Conservation (phyloP, 2,888 invertebrate species). For the Lochmaea crataegi region DNA sequence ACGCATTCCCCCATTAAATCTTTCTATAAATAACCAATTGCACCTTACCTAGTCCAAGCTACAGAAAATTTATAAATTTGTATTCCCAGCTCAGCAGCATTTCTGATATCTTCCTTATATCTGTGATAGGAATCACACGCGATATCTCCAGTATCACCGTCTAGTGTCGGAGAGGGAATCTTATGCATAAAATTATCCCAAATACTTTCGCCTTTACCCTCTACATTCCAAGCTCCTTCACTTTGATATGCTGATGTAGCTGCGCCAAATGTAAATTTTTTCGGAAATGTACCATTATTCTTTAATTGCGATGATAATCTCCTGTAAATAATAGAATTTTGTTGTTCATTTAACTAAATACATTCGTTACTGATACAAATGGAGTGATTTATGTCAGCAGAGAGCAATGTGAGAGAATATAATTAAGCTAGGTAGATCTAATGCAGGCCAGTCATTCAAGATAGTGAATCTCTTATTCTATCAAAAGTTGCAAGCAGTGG, state of each 20-base stretch:
- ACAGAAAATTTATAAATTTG: constrained; percentile 71
- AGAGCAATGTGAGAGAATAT: no score
- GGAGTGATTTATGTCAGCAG: background rate
- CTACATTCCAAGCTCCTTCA: constrained; percentile 49
- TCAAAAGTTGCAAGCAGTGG: no score
- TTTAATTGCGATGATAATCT: background rate
- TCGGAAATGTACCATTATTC: constrained; percentile 32
- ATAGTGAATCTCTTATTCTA: no score
- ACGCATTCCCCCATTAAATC: background rate
- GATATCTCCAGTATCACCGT: constrained; percentile 69
- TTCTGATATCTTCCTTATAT: constrained; percentile 70
- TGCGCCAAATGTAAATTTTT: constrained; percentile 42
- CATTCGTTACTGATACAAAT: background rate
- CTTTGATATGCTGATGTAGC: constrained; percentile 48
- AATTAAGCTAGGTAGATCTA: no score
- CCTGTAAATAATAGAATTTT: background rate
- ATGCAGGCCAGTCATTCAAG: no score
- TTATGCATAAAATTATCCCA: constrained; percentile 70
- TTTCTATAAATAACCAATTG: background rate
- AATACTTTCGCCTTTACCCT: constrained; percentile 62
- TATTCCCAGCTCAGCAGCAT: constrained; percentile 69
- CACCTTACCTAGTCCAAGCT: constrained; percentile 70
- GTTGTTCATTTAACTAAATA: background rate
- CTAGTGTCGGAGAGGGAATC: constrained; percentile 61
- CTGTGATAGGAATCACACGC: constrained; percentile 76